Evolutionary conservation across 2,888 invertebrate genomes (phyloP).

Genomic region (Bombylius discolor): DNA sequence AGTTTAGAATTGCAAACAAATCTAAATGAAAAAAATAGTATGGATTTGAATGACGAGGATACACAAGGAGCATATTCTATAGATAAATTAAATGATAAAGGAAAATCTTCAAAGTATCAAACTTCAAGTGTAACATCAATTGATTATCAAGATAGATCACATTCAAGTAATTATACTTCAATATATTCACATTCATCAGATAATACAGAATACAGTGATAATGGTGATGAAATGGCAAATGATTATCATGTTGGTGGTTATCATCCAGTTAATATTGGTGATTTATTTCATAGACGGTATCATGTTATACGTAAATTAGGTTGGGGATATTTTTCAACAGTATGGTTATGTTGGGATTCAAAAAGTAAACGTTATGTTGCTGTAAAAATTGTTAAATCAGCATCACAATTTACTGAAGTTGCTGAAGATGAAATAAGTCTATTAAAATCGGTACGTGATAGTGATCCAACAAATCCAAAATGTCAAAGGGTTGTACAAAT

Average conservation of each 20-base stretch:
- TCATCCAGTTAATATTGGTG: slow-evolving; percentile 92
- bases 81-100: no score
- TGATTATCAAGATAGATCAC: no score
- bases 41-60: no score
- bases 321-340: slow-evolving; percentile 86
- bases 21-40: no score
- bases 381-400: slow-evolving; percentile 93
- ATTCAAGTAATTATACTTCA: no score
- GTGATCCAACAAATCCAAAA: slow-evolving; percentile 74
- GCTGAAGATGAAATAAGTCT: slow-evolving; percentile 95
- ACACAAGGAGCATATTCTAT: no score
- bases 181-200: no score
- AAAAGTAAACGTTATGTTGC: slow-evolving; percentile 86
- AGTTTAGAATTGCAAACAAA: no score
- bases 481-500: slow-evolving; percentile 88
- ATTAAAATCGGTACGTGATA: slow-evolving; percentile 78
- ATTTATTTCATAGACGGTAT: slow-evolving; percentile 48
- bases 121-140: no score
- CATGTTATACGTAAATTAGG: slow-evolving; percentile 61
- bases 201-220: slow-evolving; percentile 24
- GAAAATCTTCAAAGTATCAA: no score
- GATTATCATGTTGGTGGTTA: slow-evolving; percentile 93
- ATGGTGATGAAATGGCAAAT: slow-evolving; percentile 86
- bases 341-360: slow-evolving; percentile 95
- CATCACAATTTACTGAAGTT: slow-evolving; percentile 87